Base-by-base conservation (phyloP, 2,113 vertebrate species). In the Oreochromis niloticus region DNA sequence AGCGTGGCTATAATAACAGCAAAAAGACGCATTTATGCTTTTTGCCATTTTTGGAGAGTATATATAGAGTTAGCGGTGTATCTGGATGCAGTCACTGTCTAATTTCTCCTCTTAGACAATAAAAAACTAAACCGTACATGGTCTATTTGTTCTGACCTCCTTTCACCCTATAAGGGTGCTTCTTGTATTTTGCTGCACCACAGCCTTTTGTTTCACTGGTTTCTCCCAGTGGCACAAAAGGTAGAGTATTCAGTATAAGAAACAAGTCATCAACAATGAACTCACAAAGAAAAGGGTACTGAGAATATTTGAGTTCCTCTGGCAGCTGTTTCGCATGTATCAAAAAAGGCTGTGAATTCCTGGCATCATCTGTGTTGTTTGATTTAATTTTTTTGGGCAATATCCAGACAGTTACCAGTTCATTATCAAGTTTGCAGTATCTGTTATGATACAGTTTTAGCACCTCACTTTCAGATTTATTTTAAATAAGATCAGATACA, bases 381-480 rank as follows among this genome's bases (percentile, higher is more conserved):
- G n/a, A 27, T 39, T 68, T 22, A 0, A 5, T 81, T 27, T 59
- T 80, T 73, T 17, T 24, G 1, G 19, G 79, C 87, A 82, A 8
- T 22, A 32, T 80, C 43, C 82, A 80, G 61, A 82, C 84, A 7
- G 52, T 88, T 89, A 80, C 83, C 13, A 32, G 48, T 46, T 78
- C 34, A 11, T 54, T 19, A 48, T 68, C 19, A 54, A 22, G 10
- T 43, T 68, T 88, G 13, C 43, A 10, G 24, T 9, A 6, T 68
- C 52, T 59, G 34, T 17, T 71, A 34, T 54, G 30, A 43, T 17
- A 12, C 10, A 39, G 41, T 16, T 48, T 50, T 63, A 52, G 13
- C 86, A 88, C 83, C 32, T 89, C 4, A 78, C 84, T 92, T 78
- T 79, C 80, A 89, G 48, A 79, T 88, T 39, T 84, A 81, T 84